These are phyloP conservation scores for Saturnia japonica DNA, from an alignment of 2,888 invertebrate genomes.

Conservation along the genomic window DNA sequence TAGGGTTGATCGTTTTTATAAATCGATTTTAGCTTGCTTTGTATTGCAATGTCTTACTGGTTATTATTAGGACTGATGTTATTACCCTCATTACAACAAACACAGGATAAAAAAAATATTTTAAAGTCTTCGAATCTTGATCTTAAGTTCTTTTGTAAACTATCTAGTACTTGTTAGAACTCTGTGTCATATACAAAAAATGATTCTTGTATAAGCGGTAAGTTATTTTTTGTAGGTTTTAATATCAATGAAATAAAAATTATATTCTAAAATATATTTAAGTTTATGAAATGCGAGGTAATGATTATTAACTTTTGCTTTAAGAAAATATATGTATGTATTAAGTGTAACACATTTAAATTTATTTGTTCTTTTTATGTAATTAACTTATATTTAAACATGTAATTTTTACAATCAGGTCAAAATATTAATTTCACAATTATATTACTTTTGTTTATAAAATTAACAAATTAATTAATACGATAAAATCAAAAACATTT, in stretches of 20 bases:
- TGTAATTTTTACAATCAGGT: background rate
- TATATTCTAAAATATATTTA: background rate
- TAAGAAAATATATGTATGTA: background rate
- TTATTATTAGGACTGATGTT: background rate
- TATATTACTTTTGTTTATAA: slow-evolving; percentile 28
- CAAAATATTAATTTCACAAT: slow-evolving; percentile 23
- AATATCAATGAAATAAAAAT: background rate
- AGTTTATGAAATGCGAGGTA: background rate
- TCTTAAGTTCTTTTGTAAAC: background rate
- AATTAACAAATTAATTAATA: background rate
- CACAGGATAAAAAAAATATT: background rate
- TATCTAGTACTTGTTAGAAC: background rate
- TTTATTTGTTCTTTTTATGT: background rate
- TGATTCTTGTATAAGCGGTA: background rate
- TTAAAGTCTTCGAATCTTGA: background rate
- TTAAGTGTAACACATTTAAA: background rate
- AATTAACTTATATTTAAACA: background rate
- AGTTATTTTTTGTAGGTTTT: background rate
- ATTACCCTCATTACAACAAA: background rate
- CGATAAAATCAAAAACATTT: slow-evolving; percentile 26
- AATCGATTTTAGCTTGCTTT: background rate
- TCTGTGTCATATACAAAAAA: background rate
- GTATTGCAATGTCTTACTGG: background rate
- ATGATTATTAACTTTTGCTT: background rate
- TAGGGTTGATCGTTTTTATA: background rate